Base-by-base conservation (phyloP, 2,888 invertebrate genomes). In the Camponotus fellah region DNA sequence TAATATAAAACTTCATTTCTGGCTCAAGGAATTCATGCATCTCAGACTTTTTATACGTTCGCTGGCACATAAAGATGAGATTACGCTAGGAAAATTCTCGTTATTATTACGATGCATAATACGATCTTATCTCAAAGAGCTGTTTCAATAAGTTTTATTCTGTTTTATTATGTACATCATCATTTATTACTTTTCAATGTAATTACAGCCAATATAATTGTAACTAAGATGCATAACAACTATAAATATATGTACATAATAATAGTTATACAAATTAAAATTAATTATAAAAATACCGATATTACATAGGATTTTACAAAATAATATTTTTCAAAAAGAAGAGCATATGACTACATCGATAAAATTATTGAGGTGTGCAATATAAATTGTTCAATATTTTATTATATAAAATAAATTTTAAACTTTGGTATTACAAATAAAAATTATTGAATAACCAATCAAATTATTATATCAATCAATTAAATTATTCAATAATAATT, bases 21-120 rank as follows among this genome's bases (percentile, higher is more conserved):
- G 53, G 21, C 40, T 56, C 26, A 40, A 56, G 1, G 14, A 56
- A 56, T 64, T 69, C 32, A 77, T 69, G 26, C 8, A 56, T 37
- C 12, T 53, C 4, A 8, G 26, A 17, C 12, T 32, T 68, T 76
- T 66, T 68, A 68, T 26, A 26, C 12, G 14, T 49, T 46, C 10
- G 8, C 53, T 26, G 26, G 26, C 37, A 14, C 17, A 8, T 58
- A 58, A 46, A 46, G 26, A 5, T n/a, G 34, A 53, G 21, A 21
- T 75, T 65, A 76, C 17, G 26, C 5, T 74, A 14, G 9, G 17
- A 53, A n/a, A 53, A 68, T 76, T 34, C 14, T 53, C 26, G n/a
- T 32, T 68, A 49, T 37, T 65, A 64, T 53, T 26, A 53, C 14
- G 37, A 53, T 3, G 40, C 6, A 40, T 68, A 10, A 76, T 53